phyloP scores from a whole-genome alignment of 2,113 vertebrate genomes.

The Alectura lathami region DNA sequence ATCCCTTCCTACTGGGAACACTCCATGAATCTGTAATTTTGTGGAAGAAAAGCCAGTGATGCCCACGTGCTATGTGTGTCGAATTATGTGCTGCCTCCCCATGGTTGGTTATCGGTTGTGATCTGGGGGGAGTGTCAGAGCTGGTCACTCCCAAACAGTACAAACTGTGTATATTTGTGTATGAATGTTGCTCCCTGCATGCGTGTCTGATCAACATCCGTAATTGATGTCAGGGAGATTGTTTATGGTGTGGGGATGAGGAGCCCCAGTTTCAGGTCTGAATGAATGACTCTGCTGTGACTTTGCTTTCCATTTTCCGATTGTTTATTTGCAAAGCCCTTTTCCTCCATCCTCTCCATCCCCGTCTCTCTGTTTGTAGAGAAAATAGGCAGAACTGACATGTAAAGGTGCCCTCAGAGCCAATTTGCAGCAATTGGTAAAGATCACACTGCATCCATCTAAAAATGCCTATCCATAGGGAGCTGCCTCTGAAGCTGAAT shows the following conservation, averaged over 20 bases:
- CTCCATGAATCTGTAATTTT: not conserved
- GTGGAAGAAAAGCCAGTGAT: not conserved
- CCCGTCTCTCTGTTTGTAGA: slow-evolving; percentile 12
- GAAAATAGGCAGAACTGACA: slow-evolving; percentile 61
- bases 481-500: slow-evolving; percentile 12
- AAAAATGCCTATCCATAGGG: slow-evolving; percentile 40
- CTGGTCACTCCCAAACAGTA: not conserved
- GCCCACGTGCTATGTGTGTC: rapidly evolving
- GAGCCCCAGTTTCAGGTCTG: not conserved
- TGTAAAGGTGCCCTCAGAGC: slow-evolving; percentile 61
- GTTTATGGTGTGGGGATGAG: not conserved
- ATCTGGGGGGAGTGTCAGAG: not conserved
- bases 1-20: not conserved
- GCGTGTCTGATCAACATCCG: not conserved
- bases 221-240: slow-evolving; percentile 44
- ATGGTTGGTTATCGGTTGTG: not conserved
- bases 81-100: not conserved
- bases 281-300: not conserved
- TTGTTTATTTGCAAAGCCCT: slow-evolving; percentile 46
- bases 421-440: slow-evolving; percentile 65
- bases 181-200: not conserved
- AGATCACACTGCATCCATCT: slow-evolving; percentile 49
- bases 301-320: not conserved
- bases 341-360: slow-evolving; percentile 7
- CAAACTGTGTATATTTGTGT: not conserved